phyloP scores from a whole-genome alignment of 2,797 vertebrate species.

The Cynodonichthys magdalenae region DNA sequence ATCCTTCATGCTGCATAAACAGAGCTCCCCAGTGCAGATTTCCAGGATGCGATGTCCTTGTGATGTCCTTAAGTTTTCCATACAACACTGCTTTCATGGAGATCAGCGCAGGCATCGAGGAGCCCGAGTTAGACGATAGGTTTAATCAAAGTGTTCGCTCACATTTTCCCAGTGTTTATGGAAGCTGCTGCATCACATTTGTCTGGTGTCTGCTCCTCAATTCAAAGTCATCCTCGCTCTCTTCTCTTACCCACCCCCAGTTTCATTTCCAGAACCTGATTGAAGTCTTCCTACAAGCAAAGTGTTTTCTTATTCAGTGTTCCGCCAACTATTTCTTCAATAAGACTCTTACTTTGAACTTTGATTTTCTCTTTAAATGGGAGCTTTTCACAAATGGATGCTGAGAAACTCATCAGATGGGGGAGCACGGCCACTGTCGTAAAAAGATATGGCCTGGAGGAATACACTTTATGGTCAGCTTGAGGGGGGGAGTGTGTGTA shows the following conservation, averaged over 20 bases:
- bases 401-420: conserved; percentile 76
- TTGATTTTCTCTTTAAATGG: conserved; percentile 76
- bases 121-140: conserved; percentile 52
- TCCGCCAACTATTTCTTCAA: conserved; percentile 69
- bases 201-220: conserved; percentile 63
- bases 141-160: conserved; percentile 67
- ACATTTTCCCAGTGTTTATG: conserved; percentile 67
- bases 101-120: conserved; percentile 51
- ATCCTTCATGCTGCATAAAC: conserved; percentile 63
- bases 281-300: conserved; percentile 74
- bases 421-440: conserved; percentile 64
- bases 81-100: conserved; percentile 55
- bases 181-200: conserved; percentile 65
- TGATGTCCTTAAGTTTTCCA: conserved; percentile 71
- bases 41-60: conserved; percentile 73
- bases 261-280: conserved; percentile 75
- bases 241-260: conserved; percentile 43
- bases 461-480: conserved; percentile 70
- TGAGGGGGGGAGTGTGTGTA: conserved; percentile 51
- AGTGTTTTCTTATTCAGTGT: conserved; percentile 74
- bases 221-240: conserved; percentile 60
- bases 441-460: conserved; percentile 75
- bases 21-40: conserved; percentile 58
- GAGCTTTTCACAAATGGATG: conserved; percentile 50
- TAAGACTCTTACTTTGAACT: conserved; percentile 73